Conservation (phyloP, 2,888 invertebrate genomes). For the Cheilosia variabilis region DNA sequence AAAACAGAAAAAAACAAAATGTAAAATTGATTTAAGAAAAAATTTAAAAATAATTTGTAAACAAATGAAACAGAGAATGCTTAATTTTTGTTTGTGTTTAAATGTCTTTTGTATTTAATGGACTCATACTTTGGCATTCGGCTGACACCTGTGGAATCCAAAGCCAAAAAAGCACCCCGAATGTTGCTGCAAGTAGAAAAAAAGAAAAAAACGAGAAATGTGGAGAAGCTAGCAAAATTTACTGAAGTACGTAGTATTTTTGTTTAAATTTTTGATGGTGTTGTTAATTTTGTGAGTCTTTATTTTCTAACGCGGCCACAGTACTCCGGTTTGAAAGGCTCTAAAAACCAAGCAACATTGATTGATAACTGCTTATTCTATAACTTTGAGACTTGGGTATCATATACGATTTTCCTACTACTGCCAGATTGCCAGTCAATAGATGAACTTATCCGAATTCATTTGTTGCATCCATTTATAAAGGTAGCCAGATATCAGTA, state of each 20-base stretch:
- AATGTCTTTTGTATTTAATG: constrained; percentile 75
- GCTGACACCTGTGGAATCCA: constrained; percentile 84
- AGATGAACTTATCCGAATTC: too few species aligned
- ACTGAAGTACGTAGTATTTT: constrained; percentile 62
- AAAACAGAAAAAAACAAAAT: constrained; percentile 24
- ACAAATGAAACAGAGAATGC: constrained; percentile 75
- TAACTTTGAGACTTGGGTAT: too few species aligned
- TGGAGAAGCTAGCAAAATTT: constrained; percentile 78
- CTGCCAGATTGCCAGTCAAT: too few species aligned
- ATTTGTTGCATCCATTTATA: too few species aligned
- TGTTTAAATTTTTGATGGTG: constrained; percentile 39
- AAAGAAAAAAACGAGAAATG: constrained; percentile 78
- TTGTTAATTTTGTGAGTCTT: constrained; percentile 20
- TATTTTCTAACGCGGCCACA: constrained; percentile 16
- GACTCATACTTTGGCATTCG: constrained; percentile 87
- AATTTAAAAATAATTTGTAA: constrained; percentile 57
- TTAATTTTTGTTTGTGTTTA: constrained; percentile 75
- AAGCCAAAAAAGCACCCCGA: constrained; percentile 83
- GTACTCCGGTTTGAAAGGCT: constrained; percentile 2
- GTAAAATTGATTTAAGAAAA: not conserved
- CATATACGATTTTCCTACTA: too few species aligned
- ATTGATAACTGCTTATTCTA: too few species aligned
- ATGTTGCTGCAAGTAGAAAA: constrained; percentile 82
- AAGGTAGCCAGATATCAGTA: too few species aligned
- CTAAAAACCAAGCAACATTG: too few species aligned